phyloP scores from a whole-genome alignment of 2,113 vertebrate genomes.

The Marcusenius ussheri region DNA sequence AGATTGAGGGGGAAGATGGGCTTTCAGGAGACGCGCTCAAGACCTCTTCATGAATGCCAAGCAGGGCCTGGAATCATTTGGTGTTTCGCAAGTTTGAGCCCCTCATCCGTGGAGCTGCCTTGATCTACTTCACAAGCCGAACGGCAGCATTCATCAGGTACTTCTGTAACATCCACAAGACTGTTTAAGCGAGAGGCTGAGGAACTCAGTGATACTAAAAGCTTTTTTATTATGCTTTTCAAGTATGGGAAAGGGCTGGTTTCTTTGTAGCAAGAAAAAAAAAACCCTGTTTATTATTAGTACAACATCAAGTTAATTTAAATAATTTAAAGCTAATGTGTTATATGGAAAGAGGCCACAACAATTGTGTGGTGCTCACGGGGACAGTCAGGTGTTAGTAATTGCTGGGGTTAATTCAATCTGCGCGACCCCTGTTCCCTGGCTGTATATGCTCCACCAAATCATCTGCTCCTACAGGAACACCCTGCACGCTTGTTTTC shows the following conservation, averaged over 20 bases:
- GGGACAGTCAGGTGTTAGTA: neutral
- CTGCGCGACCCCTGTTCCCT: neutral
- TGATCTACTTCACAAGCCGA: neutral
- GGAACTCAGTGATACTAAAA: neutral
- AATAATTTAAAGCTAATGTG: constrained; percentile 15
- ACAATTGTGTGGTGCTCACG: neutral
- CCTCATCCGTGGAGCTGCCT: neutral
- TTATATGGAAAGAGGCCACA: neutral
- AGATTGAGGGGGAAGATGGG: neutral
- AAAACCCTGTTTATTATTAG: neutral
- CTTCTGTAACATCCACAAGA: neutral
- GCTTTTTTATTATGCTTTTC: neutral
- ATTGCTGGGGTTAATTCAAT: constrained; percentile 1
- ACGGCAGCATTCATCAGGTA: neutral
- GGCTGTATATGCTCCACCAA: neutral
- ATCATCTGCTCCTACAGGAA: neutral
- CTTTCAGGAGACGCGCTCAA: neutral
- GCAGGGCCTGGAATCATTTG: too few relatives aligned
- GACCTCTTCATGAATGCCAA: neutral
- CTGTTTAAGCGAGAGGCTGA: neutral
- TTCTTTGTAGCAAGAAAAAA: neutral
- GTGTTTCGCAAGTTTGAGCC: neutral
- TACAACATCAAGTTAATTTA: neutral
- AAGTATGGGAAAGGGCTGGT: neutral
- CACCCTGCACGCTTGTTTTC: neutral